Conservation (phyloP, 2,797 vertebrate genomes). For the Salmo trutta region DNA sequence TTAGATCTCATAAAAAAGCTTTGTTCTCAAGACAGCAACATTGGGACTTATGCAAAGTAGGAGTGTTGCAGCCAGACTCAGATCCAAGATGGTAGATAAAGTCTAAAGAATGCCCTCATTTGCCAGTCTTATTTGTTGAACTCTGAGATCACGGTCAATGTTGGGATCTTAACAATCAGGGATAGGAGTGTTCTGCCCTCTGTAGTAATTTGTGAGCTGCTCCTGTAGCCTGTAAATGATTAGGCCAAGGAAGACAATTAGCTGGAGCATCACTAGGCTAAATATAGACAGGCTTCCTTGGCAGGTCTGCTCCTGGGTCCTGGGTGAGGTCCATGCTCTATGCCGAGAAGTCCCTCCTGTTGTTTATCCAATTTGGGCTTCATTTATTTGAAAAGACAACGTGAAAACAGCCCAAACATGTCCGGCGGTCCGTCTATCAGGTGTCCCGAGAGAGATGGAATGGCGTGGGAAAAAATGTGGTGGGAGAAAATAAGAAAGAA, state of each 20-base stretch:
- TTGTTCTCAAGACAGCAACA: background rate
- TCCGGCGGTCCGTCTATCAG: constrained; percentile 61
- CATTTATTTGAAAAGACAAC: constrained; percentile 54
- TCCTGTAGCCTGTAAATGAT: constrained; percentile 77
- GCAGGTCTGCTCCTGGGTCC: constrained; percentile 52
- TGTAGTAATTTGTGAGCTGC: constrained; percentile 63
- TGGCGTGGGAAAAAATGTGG: constrained; percentile 39
- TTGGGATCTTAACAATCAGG: constrained; percentile 15
- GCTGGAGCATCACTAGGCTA: constrained; percentile 71
- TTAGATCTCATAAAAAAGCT: background rate
- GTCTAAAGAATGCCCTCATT: constrained; percentile 51
- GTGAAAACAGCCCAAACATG: constrained; percentile 50
- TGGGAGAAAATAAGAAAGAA: constrained; percentile 20
- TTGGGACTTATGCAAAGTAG: background rate
- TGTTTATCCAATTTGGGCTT: constrained; percentile 53
- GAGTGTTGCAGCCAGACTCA: constrained; percentile 31
- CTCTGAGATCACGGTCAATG: constrained; percentile 60
- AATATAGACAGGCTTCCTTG: constrained; percentile 69
- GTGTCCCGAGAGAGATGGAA: constrained; percentile 44
- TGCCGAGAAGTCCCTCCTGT: constrained; percentile 29
- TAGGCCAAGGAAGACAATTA: constrained; percentile 79
- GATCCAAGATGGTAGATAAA: constrained; percentile 42
- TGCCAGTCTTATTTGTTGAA: constrained; percentile 50
- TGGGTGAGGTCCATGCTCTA: constrained; percentile 63
- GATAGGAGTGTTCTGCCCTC: constrained; percentile 30